Evolutionary conservation across 2,888 invertebrate species (phyloP).

Genomic region (Mesorhabditis sp.): DNA sequence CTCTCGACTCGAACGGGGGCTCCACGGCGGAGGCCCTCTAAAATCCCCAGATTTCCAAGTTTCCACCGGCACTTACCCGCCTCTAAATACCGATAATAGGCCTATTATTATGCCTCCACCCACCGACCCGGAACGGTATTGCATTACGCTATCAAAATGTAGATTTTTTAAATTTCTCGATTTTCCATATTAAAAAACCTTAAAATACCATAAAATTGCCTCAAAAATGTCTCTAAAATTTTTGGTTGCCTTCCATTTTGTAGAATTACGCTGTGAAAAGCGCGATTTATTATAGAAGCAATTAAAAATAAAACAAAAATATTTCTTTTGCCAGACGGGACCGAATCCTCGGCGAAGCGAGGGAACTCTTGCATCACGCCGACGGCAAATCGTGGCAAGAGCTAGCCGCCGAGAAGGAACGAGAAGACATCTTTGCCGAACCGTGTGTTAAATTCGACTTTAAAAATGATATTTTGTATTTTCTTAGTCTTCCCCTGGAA

Average conservation of each 20-base stretch:
- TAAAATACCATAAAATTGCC: neutral
- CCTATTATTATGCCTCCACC: conserved; percentile 1
- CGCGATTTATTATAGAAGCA: no score
- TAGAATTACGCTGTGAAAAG: no score
- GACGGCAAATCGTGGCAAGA: conserved; percentile 36
- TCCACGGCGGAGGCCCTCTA: neutral
- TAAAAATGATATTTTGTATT: no score
- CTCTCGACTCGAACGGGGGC: neutral
- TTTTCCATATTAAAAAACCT: neutral
- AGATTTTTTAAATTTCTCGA: no score
- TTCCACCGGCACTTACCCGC: no score
- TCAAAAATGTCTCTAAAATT: neutral
- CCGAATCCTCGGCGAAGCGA: conserved; percentile 24
- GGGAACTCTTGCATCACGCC: conserved; percentile 32
- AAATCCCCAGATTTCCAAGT: no score
- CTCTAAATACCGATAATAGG: neutral
- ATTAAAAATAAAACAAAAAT: no score
- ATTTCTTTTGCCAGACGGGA: neutral
- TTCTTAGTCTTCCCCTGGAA: neutral
- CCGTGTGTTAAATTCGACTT: neutral
- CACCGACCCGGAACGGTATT: conserved; percentile 3
- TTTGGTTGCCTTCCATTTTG: no score
- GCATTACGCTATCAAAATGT: no score
- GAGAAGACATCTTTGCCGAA: conserved; percentile 12
- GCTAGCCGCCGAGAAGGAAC: conserved; percentile 25